Evolutionary conservation across 2,797 vertebrate genomes (phyloP), one percentile per base, ranked within the genome.

Genomic region (Allochrocebus solatus): DNA sequence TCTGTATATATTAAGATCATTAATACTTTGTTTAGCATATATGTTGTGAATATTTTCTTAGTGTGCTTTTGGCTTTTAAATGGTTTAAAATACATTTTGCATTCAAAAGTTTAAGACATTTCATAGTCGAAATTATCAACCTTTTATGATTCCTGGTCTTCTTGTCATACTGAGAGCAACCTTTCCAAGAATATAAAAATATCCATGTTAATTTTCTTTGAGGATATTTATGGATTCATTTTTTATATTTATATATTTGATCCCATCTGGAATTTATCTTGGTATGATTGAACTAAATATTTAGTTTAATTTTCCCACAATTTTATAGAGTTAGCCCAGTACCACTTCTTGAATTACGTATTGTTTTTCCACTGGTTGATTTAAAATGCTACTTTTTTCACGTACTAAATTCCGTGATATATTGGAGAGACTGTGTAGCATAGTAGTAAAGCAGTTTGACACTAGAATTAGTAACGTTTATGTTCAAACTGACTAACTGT

Each of bases 201-300:
- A 95, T 26, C 64, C 11, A 86, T 75, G 13, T n/a, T 75, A 74
- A 79, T 85, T 93, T 96, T 67, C 41, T 72, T 75, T 91, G 70
- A 80, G 61, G 46, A 72, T 91, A 9, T 28, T 92, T 84, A 81
- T 30, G 16, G 14, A 91, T 78, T 93, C 43, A 21, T 67, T 96
- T 33, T 83, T 93, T 92, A 46, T 75, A 84, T 87, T 92, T 85
- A 89, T 57, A 61, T 78, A 88, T 95, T 88, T 95, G 57, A 91
- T 89, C 24, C 64, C 67, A 94, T 67, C 59, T 89, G 41, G 80
- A 96, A 95, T 88, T 89, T 79, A 96, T 93, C 81, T 93, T 70
- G 7, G 4, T 84, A 76, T 80, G 61, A 95, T 26, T 95, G 30
- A 82, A 74, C 16, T 48, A 92, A 93, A 92, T 82, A 57, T 59